Conservation (phyloP, 2,888 invertebrate genomes). For the Ptychoptera contaminata region DNA sequence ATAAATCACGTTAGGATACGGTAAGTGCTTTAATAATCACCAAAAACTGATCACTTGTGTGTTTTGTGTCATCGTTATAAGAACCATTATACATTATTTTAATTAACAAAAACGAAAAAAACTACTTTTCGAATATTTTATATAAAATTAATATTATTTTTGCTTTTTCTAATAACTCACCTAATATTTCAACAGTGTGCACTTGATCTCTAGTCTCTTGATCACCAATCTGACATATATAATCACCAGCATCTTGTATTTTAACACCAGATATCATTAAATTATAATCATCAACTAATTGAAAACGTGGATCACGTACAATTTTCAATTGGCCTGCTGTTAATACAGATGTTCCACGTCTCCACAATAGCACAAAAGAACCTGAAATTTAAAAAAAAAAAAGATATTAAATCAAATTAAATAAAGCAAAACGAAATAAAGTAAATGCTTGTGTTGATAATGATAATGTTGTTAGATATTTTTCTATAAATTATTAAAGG, state of each 20-base stretch:
- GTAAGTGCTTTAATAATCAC: too few species aligned
- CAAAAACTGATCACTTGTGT: too few species aligned
- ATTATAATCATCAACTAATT: slow-evolving; percentile 52
- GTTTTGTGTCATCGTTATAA: too few species aligned
- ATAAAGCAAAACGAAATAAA: too few species aligned
- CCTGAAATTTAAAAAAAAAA: slow-evolving; percentile 27
- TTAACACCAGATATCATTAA: slow-evolving; percentile 52
- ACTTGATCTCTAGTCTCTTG: slow-evolving; percentile 53
- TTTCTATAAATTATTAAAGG: neutral
- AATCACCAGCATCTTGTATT: slow-evolving; percentile 55
- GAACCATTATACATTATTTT: too few species aligned
- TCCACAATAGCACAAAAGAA: slow-evolving; percentile 49
- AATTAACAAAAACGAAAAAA: too few species aligned
- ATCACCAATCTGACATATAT: slow-evolving; percentile 57
- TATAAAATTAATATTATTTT: too few species aligned
- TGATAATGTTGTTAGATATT: neutral
- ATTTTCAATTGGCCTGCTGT: slow-evolving; percentile 57
- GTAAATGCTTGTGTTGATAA: neutral
- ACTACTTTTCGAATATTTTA: too few species aligned
- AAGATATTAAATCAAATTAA: neutral
- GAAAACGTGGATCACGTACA: slow-evolving; percentile 46
- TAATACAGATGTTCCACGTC: slow-evolving; percentile 50
- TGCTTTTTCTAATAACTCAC: slow-evolving; percentile 16
- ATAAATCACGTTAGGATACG: too few species aligned
- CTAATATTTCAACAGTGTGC: slow-evolving; percentile 54